Evolutionary conservation across 2,888 invertebrate genomes (phyloP).

Genomic region (Cosmopolites sordidus): DNA sequence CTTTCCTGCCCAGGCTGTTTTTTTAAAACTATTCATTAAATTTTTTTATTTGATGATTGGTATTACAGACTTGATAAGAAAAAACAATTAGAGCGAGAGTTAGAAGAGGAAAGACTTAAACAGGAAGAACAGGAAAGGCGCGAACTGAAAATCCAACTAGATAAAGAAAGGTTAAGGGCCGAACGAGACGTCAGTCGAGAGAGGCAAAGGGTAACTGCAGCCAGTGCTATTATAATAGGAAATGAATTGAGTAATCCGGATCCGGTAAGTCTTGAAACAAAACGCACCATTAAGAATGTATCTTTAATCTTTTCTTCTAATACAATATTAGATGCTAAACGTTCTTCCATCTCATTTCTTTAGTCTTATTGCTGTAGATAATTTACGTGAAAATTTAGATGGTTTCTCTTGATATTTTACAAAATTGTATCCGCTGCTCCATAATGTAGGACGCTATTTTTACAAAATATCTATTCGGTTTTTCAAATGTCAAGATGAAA

Average conservation of each 20-base stretch:
- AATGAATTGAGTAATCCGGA: conserved; percentile 62
- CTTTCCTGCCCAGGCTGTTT: no score
- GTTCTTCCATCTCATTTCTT: no score
- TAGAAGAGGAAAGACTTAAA: conserved; percentile 48
- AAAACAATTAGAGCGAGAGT: conserved; percentile 50
- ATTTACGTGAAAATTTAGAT: no score
- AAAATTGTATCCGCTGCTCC: no score
- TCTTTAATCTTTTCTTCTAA: neutral
- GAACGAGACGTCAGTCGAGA: conserved; percentile 49
- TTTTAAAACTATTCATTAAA: no score
- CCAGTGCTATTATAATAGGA: conserved; percentile 59
- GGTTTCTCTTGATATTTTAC: no score
- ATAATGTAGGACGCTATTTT: no score
- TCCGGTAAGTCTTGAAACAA: conserved; percentile 61
- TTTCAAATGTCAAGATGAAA: no score
- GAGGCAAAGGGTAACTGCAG: conserved; percentile 44
- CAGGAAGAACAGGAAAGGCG: conserved; percentile 46
- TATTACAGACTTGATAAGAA: conserved; percentile 36
- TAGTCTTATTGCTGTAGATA: no score
- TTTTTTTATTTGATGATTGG: conserved; percentile 5
- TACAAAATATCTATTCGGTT: no score
- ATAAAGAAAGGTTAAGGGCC: conserved; percentile 46
- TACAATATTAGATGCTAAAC: no score
- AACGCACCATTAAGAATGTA: no score
- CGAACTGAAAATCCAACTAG: conserved; percentile 41